Percentiles rank a stretch among this genome's conserved stretches.
Conservation (phyloP, 2,113 vertebrate genomes). For the Pampusana beccarii region DNA sequence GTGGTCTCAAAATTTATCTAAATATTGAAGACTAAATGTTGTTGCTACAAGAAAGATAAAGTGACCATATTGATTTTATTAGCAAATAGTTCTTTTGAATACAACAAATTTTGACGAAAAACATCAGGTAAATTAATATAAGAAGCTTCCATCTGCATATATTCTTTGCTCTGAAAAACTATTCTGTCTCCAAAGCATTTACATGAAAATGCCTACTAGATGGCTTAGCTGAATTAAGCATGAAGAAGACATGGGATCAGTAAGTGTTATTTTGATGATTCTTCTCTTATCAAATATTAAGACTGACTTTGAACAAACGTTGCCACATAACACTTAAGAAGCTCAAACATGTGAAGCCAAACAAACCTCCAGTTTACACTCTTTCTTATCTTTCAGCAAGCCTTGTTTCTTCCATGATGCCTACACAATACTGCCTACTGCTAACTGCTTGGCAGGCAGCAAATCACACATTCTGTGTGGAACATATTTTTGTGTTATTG, state of each 20-base stretch:
- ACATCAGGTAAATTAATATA: background rate
- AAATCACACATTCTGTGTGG: conserved; percentile 45
- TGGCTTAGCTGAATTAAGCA: background rate
- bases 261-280: background rate
- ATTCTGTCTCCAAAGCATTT: background rate
- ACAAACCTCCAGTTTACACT: background rate
- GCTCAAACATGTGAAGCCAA: background rate
- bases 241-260: background rate
- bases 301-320: background rate
- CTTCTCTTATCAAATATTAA: background rate
- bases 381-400: background rate
- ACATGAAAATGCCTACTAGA: background rate
- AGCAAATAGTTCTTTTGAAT: background rate
- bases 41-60: background rate
- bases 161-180: background rate
- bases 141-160: background rate
- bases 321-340: background rate
- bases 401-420: background rate
- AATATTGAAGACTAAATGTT: background rate
- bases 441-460: conserved; percentile 49
- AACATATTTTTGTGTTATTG: conserved; percentile 41
- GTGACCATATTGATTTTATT: background rate
- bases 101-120: background rate
- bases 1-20: background rate
- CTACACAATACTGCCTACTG: conserved; percentile 43